Conservation (phyloP, 2,888 invertebrate genomes). For the Ichneumon xanthorius region DNA sequence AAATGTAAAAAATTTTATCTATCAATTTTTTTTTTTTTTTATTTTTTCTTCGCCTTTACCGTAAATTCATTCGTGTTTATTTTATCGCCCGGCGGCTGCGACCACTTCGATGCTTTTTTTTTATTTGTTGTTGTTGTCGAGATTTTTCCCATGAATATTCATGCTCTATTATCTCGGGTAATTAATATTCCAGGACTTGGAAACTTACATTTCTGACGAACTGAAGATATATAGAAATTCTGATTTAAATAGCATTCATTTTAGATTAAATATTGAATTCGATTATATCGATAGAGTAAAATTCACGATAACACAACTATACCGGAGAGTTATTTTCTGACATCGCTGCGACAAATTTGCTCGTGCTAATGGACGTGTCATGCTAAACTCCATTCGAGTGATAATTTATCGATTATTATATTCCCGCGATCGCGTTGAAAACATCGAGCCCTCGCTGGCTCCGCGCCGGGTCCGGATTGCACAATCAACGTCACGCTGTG, state of each 20-base stretch:
- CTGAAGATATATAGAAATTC: conserved; percentile 19
- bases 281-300: conserved; percentile 1
- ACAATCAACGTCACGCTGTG: not conserved
- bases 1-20: conserved; percentile 40
- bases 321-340: conserved; percentile 2
- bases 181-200: conserved; percentile 4
- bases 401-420: not conserved
- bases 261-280: not conserved
- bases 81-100: conserved; percentile 44
- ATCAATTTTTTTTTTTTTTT: conserved; percentile 7
- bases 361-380: conserved; percentile 1
- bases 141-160: conserved; percentile 29
- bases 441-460: not conserved
- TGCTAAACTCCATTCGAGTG: not conserved
- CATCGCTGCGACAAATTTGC: conserved; percentile 5
- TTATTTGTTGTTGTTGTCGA: not conserved
- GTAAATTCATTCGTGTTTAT: conserved; percentile 55
- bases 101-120: conserved; percentile 50
- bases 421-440: not conserved
- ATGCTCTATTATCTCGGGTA: conserved; percentile 3
- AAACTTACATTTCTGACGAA: conserved; percentile 9
- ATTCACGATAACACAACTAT: not conserved
- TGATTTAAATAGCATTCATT: conserved; percentile 2
- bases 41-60: conserved; percentile 4
- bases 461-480: not conserved